Conservation (phyloP, 1,140 invertebrate species). For the Zaprionus tsacasi region DNA sequence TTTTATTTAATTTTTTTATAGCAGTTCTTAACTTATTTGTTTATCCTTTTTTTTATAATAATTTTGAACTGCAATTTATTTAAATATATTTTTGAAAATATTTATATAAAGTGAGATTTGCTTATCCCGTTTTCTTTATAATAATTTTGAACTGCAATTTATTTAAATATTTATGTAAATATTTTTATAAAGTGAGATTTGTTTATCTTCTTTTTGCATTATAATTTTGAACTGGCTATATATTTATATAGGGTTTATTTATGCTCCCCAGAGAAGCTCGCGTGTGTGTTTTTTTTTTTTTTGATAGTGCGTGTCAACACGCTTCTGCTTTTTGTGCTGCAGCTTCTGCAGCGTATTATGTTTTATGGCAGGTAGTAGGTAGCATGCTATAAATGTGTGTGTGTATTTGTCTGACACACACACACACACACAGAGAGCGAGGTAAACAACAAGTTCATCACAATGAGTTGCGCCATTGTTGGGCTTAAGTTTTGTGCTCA, state of each 20-base stretch:
- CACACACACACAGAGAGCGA: not conserved
- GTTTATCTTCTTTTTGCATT: no score
- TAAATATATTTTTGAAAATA: no score
- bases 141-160: not conserved
- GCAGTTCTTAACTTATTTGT: no score
- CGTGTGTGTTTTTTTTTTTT: not conserved
- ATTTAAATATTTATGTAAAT: not conserved
- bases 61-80: not conserved
- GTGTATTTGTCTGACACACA: not conserved
- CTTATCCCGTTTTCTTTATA: no score
- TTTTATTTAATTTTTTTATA: no score
- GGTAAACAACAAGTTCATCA: constrained; percentile 32
- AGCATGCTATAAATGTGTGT: not conserved
- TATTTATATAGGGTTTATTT: not conserved
- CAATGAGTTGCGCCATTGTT: not conserved
- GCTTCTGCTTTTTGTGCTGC: not conserved
- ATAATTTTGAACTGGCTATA: not conserved
- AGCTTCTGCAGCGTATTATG: not conserved
- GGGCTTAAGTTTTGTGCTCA: not conserved
- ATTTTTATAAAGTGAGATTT: no score
- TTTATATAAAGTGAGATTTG: no score
- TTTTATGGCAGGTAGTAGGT: not conserved
- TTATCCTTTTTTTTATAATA: no score
- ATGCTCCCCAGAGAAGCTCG: not conserved
- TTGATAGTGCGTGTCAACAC: not conserved